These are phyloP conservation scores for Andrena fulva DNA, from an alignment of 2,888 invertebrate species.

Conservation along the genomic window DNA sequence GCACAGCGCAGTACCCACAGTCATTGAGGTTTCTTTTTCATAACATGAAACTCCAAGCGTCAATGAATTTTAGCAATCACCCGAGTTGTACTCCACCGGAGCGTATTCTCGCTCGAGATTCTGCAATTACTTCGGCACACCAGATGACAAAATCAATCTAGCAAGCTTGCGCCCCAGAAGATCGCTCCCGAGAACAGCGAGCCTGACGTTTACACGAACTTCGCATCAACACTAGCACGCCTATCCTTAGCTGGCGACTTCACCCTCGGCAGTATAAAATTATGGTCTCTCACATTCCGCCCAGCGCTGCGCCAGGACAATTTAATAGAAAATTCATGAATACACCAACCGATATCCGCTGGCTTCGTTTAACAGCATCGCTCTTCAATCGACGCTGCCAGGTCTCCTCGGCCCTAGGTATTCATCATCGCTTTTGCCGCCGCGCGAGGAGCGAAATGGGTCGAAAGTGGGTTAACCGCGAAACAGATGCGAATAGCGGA, in stretches of 20 bases:
- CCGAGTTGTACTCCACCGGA: neutral
- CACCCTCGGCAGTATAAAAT: too few species aligned
- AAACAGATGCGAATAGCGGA: conserved; percentile 60
- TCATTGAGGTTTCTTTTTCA: neutral
- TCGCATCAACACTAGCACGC: neutral
- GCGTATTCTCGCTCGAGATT: neutral
- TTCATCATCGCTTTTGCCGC: conserved; percentile 45
- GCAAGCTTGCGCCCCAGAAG: too few species aligned
- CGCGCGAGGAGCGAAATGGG: conserved; percentile 57
- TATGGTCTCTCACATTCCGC: too few species aligned
- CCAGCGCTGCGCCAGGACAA: neutral
- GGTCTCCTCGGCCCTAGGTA: conserved; percentile 32
- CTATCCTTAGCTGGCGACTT: neutral
- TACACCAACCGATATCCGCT: neutral
- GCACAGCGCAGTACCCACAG: neutral
- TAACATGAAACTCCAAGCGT: neutral
- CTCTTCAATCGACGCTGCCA: conserved; percentile 26
- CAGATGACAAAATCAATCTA: neutral
- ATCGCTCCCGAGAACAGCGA: too few species aligned
- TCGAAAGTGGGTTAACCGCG: conserved; percentile 71
- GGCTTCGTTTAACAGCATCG: conserved; percentile 24
- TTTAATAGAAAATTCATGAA: neutral
- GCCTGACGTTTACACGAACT: neutral
- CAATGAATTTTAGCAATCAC: neutral
- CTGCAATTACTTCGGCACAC: neutral